Evolutionary conservation across 2,113 vertebrate species (phyloP).

Genomic region (Ardeotis arabs): DNA sequence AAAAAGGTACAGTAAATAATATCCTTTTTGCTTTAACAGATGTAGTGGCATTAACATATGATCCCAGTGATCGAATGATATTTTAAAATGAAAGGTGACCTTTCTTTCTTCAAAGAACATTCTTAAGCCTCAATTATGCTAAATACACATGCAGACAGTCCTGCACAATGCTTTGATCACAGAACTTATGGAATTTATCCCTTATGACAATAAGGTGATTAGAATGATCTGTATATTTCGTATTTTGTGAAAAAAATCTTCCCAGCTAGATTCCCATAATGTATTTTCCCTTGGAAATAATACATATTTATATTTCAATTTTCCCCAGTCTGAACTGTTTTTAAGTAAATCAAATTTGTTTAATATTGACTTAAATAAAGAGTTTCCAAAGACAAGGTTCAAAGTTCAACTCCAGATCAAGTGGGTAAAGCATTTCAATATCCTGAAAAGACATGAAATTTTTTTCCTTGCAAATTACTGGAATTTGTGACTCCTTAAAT

Average conservation of each 20-base stretch:
- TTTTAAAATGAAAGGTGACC: constrained; percentile 18
- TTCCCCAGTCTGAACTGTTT: neutral
- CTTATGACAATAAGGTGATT: constrained; percentile 55
- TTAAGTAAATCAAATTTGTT: neutral
- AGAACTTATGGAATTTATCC: constrained; percentile 9
- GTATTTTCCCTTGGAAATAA: neutral
- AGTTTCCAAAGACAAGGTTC: neutral
- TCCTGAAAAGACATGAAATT: neutral
- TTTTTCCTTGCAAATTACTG: neutral
- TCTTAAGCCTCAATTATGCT: neutral
- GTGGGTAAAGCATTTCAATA: neutral
- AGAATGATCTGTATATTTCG: neutral
- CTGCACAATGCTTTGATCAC: constrained; percentile 50
- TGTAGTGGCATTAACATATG: neutral
- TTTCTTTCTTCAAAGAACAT: constrained; percentile 19
- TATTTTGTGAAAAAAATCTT: neutral
- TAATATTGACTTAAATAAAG: neutral
- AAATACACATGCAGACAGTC: neutral
- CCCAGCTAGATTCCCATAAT: neutral
- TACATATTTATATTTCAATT: neutral
- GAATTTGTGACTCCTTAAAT: neutral
- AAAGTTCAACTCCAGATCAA: neutral
- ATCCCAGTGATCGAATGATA: neutral
- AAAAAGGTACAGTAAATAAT: neutral
- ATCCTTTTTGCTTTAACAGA: neutral